Conservation (phyloP, 64 coral and sea anemone species). For the Dendrophyllia cribrosa region DNA sequence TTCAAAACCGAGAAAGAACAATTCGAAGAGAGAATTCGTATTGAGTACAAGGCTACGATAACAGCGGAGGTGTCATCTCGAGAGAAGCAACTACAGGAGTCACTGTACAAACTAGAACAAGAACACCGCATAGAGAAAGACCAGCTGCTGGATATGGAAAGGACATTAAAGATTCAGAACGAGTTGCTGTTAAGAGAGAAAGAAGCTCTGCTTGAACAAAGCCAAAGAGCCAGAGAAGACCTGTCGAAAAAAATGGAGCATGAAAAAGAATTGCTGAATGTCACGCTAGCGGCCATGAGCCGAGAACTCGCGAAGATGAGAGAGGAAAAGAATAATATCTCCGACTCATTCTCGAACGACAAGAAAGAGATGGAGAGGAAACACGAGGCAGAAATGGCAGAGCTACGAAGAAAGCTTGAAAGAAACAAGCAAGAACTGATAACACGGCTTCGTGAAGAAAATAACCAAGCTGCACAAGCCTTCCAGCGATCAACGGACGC, state of each 20-base stretch:
- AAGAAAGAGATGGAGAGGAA: conserved; percentile 36
- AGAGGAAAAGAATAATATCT: conserved; percentile 13
- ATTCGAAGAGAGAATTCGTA: conserved; percentile 26
- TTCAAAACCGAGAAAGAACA: conserved; percentile 24
- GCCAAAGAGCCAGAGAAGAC: conserved; percentile 47
- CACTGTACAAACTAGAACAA: neutral
- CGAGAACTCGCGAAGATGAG: conserved; percentile 51
- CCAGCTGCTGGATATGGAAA: conserved; percentile 1
- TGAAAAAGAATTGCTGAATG: conserved; percentile 57
- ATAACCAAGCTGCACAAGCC: conserved; percentile 15
- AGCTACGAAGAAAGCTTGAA: neutral
- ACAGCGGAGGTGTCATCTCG: conserved; percentile 2
- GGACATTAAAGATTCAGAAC: conserved; percentile 12
- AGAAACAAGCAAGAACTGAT: conserved; percentile 27
- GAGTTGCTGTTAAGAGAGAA: conserved; percentile 16
- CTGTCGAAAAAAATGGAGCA: conserved; percentile 56
- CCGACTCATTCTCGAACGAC: conserved; percentile 2
- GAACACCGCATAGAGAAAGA: conserved; percentile 16
- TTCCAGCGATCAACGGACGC: neutral
- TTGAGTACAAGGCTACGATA: conserved; percentile 27
- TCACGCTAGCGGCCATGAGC: conserved; percentile 40
- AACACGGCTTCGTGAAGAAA: conserved; percentile 12
- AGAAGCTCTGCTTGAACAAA: conserved; percentile 9
- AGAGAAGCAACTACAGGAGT: conserved; percentile 3
- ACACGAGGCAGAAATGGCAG: neutral